phyloP scores from a whole-genome alignment of 2,797 vertebrate species.

The Mus caroli region DNA sequence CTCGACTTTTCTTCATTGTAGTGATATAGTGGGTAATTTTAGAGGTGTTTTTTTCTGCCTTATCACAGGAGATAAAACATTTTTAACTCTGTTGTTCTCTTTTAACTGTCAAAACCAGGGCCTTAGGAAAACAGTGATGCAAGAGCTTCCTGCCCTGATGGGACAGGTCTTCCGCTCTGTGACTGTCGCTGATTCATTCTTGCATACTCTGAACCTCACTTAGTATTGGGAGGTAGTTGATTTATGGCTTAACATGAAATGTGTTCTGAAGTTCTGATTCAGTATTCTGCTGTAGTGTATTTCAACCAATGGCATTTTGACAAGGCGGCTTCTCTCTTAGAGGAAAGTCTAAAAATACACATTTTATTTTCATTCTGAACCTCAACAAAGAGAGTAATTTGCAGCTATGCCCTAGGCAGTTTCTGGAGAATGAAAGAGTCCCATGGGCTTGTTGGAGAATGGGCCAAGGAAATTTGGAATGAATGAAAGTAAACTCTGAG shows the following conservation, averaged over 20 bases:
- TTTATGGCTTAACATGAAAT: constrained; percentile 37
- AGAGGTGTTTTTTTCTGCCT: background rate
- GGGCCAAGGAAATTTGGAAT: background rate
- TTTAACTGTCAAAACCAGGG: background rate
- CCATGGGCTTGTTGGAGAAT: background rate
- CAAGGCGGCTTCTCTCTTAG: background rate
- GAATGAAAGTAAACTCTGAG: background rate
- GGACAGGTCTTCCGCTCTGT: background rate
- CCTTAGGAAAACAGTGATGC: background rate
- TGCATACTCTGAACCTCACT: constrained; percentile 13
- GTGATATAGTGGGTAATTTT: background rate
- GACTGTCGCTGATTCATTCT: background rate
- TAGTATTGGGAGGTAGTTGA: background rate
- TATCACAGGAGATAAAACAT: background rate
- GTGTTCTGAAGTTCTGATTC: background rate
- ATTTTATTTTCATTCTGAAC: constrained; percentile 31
- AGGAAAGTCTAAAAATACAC: constrained; percentile 2
- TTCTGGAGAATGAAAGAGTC: background rate
- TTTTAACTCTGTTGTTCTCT: background rate
- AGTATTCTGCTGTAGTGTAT: background rate
- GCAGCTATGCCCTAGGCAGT: background rate
- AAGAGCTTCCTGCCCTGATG: background rate
- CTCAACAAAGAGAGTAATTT: background rate
- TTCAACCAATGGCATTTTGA: background rate
- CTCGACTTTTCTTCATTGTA: constrained; percentile 34